Conservation (phyloP, 2,113 vertebrate species). For the Recurvirostra avosetta region DNA sequence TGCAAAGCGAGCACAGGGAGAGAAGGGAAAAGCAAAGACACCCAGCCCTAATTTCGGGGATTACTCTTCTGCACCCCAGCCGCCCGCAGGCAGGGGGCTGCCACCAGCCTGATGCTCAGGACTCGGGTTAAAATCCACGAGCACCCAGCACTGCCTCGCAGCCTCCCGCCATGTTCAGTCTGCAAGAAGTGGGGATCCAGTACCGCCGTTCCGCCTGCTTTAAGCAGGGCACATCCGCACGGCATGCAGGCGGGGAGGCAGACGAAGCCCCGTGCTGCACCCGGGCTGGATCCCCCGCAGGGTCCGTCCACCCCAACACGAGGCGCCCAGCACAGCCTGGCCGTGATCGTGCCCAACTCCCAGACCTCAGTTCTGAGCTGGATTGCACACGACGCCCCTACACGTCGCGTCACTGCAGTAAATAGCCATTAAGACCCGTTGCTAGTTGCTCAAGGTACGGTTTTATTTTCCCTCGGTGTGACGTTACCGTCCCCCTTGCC, state of each 20-base stretch:
- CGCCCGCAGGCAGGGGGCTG: neutral
- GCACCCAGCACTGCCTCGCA: neutral
- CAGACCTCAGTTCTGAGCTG: neutral
- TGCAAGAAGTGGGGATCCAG: rapidly evolving
- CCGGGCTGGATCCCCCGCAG: too few species aligned
- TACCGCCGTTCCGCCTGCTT: neutral
- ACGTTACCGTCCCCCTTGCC: neutral
- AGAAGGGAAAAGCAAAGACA: neutral
- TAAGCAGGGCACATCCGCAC: rapidly evolving
- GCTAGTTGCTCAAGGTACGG: neutral
- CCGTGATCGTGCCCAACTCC: neutral
- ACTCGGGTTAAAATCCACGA: neutral
- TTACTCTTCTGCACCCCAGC: neutral
- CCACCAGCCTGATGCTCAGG: neutral
- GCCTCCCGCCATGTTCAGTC: neutral
- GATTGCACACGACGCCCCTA: rapidly evolving
- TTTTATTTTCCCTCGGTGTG: neutral
- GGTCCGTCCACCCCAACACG: neutral
- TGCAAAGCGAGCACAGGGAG: neutral
- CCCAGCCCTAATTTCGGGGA: rapidly evolving
- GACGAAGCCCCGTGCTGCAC: neutral
- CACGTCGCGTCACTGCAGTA: rapidly evolving
- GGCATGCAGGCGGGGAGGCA: neutral
- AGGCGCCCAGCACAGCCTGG: neutral
- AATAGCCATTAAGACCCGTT: rapidly evolving